Percentiles rank a stretch among this genome's conserved stretches.
Evolutionary conservation across 2,888 invertebrate species (phyloP).

Genomic region (Micoletzkya japonica): DNA sequence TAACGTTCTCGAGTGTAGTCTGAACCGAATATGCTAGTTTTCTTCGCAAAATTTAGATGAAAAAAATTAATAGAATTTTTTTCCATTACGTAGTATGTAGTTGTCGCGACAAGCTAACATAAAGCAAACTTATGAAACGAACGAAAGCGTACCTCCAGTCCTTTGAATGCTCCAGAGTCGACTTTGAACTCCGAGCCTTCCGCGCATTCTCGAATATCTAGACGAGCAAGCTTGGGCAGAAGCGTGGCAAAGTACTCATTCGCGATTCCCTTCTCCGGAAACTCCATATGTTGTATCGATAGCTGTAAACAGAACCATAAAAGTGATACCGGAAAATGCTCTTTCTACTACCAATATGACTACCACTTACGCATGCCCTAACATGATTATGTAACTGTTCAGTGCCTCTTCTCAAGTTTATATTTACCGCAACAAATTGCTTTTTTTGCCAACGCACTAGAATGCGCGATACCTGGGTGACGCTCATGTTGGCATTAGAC

Average conservation of each 20-base stretch:
- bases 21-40: too few species aligned
- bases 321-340: too few species aligned
- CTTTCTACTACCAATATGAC: too few species aligned
- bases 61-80: background rate
- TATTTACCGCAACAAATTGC: too few species aligned
- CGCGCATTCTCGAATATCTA: conserved; percentile 47
- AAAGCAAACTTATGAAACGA: background rate
- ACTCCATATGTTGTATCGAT: conserved; percentile 50
- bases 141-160: conserved; percentile 33
- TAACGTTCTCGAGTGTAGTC: conserved; percentile 37
- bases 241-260: conserved; percentile 33
- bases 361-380: too few species aligned
- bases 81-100: background rate
- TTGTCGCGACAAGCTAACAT: background rate
- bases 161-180: conserved; percentile 34
- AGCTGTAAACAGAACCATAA: too few species aligned
- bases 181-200: conserved; percentile 33
- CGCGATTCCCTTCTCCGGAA: conserved; percentile 36
- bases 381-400: too few species aligned
- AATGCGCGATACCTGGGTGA: conserved; percentile 37
- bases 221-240: conserved; percentile 36
- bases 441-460: too few species aligned
- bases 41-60: conserved; percentile 15
- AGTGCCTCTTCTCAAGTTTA: too few species aligned
- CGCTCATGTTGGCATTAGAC: conserved; percentile 43